Evolutionary conservation across 2,888 invertebrate species (phyloP).

Genomic region (Schizaphis graminum): DNA sequence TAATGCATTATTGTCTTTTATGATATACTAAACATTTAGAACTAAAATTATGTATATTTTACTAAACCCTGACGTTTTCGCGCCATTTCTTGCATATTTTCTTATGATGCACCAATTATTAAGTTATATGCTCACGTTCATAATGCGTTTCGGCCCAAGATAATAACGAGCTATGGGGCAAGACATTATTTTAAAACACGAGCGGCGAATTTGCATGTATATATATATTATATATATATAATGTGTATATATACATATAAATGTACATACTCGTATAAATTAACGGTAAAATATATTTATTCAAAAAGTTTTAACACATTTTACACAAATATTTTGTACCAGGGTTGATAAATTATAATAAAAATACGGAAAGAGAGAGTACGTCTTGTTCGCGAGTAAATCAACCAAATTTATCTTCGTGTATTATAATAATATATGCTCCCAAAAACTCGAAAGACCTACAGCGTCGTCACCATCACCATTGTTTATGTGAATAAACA

Average conservation of each 20-base stretch:
- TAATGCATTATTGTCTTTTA: background rate
- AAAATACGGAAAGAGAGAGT: background rate
- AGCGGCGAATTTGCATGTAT: background rate
- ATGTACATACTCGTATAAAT: background rate
- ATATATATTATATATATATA: background rate
- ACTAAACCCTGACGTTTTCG: background rate
- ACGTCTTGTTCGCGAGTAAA: background rate
- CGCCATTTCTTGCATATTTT: background rate
- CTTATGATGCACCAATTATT: conserved; percentile 7
- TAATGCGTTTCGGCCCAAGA: background rate
- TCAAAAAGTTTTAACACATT: conserved; percentile 17
- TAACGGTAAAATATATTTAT: background rate
- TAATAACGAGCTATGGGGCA: conserved; percentile 2
- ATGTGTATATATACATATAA: background rate
- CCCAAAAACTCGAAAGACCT: background rate
- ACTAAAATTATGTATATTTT: background rate
- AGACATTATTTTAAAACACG: background rate
- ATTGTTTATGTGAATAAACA: background rate
- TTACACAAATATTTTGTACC: background rate
- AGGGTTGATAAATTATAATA: background rate
- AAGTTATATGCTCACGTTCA: background rate
- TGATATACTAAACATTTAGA: background rate
- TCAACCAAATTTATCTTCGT: background rate
- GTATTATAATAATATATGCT: background rate
- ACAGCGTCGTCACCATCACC: background rate